phyloP scores from a whole-genome alignment of 1,140 invertebrate species.

The Cydia splendana region DNA sequence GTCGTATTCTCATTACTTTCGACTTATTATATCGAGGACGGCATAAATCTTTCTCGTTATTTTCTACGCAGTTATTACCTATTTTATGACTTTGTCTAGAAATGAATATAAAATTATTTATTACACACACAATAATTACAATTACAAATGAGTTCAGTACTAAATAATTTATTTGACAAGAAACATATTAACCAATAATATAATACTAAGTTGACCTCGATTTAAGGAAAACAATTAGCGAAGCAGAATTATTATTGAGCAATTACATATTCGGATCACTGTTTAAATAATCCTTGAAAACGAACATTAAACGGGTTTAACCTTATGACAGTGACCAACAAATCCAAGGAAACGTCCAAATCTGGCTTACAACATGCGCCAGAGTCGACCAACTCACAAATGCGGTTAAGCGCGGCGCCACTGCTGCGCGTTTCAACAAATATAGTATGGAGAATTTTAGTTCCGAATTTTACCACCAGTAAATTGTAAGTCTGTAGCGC shows the following conservation, averaged over 20 bases:
- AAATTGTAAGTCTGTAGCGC: constrained; percentile 29
- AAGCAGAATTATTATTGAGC: background rate
- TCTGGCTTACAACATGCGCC: constrained; percentile 19
- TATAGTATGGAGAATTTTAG: background rate
- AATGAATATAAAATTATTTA: background rate
- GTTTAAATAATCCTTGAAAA: constrained; percentile 30
- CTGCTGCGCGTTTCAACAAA: background rate
- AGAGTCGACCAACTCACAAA: constrained; percentile 5
- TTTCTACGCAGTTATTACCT: background rate
- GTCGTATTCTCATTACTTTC: background rate
- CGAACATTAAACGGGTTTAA: constrained; percentile 17
- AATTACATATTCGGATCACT: background rate
- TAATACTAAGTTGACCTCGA: background rate
- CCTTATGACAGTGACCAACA: constrained; percentile 32
- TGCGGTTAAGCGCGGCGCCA: background rate
- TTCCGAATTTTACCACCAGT: background rate
- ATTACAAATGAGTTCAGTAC: background rate
- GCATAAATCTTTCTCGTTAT: background rate
- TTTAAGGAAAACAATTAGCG: constrained; percentile 6
- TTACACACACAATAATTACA: too few species aligned
- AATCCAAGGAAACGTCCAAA: constrained; percentile 29
- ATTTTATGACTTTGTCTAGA: background rate
- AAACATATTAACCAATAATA: background rate
- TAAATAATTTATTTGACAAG: background rate
- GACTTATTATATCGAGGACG: background rate